These are phyloP conservation scores for Orchesella flavescens DNA, from an alignment of 2,888 invertebrate species.

Conservation along the genomic window DNA sequence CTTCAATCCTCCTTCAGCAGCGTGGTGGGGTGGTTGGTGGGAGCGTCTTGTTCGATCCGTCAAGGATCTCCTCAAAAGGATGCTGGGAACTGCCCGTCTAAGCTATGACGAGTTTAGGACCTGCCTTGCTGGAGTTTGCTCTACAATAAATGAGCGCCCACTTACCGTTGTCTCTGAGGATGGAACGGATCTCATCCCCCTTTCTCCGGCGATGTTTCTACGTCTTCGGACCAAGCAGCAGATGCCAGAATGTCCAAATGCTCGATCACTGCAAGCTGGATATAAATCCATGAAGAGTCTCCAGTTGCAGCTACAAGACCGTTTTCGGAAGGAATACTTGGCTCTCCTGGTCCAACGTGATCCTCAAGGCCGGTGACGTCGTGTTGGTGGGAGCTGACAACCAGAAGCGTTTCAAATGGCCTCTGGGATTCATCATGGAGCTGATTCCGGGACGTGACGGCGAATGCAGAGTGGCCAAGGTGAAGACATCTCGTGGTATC, in stretches of 20 bases:
- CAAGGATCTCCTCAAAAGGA: slow-evolving; percentile 4
- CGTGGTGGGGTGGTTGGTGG: slow-evolving; percentile 16
- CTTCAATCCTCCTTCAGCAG: neutral
- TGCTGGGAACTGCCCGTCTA: neutral
- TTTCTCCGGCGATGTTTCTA: slow-evolving; percentile 1
- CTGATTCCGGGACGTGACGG: neutral
- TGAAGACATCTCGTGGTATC: neutral
- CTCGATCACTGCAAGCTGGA: neutral
- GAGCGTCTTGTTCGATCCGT: neutral
- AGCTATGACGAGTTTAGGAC: neutral
- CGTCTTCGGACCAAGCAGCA: slow-evolving; percentile 23
- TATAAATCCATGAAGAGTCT: neutral
- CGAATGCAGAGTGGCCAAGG: neutral
- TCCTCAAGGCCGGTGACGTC: neutral
- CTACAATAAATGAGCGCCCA: slow-evolving; percentile 7
- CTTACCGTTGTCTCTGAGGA: slow-evolving; percentile 6
- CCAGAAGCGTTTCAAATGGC: neutral
- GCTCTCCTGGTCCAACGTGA: neutral
- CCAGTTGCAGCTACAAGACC: neutral
- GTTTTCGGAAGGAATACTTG: slow-evolving; percentile 8
- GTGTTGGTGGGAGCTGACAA: slow-evolving; percentile 17
- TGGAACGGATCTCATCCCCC: neutral
- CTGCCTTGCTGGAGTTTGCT: neutral
- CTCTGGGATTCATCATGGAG: neutral
- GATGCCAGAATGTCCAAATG: neutral